A percentile compares a stretch with the other conserved stretches of the same genome.
phyloP scores from a whole-genome alignment of 2,797 vertebrate genomes.

The Mionectes olivaceus region DNA sequence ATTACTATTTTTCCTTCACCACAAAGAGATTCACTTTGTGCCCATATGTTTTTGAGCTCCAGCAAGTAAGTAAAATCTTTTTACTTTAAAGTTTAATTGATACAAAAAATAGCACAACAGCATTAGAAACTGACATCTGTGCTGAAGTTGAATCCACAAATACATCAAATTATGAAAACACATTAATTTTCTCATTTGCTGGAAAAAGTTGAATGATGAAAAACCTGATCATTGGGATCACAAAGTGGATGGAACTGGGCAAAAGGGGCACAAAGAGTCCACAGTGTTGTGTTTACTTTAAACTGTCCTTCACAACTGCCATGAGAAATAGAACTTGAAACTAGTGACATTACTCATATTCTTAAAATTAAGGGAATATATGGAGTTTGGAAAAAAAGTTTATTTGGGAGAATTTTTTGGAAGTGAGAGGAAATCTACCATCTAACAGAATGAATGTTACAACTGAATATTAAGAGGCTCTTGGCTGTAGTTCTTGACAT shows the following conservation, averaged over 20 bases:
- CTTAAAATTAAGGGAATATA: background rate
- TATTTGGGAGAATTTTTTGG: background rate
- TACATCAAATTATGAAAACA: background rate
- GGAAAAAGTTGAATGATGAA: background rate
- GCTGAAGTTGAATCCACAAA: background rate
- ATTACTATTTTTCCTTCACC: slow-evolving; percentile 1
- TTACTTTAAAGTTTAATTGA: background rate
- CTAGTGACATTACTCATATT: background rate
- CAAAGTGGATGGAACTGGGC: background rate
- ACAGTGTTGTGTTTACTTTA: background rate
- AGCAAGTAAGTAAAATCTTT: background rate
- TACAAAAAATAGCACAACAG: background rate
- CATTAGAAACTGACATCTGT: background rate
- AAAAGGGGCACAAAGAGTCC: background rate
- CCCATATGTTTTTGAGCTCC: background rate
- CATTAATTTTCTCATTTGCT: background rate
- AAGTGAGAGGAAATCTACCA: background rate
- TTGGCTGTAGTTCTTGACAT: background rate
- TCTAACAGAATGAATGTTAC: background rate
- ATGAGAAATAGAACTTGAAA: background rate
- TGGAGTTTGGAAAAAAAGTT: background rate
- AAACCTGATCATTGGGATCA: background rate
- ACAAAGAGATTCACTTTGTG: background rate
- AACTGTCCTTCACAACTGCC: background rate
- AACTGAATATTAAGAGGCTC: background rate